Conservation (phyloP, 1,140 invertebrate species). For the Ips typographus region DNA sequence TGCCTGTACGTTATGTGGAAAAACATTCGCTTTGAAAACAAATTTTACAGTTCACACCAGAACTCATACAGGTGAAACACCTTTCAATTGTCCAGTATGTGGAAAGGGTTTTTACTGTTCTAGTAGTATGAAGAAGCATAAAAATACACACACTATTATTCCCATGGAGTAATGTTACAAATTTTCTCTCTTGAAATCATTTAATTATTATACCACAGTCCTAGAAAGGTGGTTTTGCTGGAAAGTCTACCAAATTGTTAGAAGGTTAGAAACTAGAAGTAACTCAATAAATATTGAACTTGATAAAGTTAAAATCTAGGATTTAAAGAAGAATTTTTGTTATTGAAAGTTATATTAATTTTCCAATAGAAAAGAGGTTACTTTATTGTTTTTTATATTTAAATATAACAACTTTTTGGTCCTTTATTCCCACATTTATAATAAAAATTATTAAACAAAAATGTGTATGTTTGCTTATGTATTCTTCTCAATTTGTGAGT, state of each 20-base stretch:
- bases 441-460: not conserved
- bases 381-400: no score
- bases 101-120: conserved; percentile 41
- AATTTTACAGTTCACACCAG: conserved; percentile 62
- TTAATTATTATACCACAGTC: no score
- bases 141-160: conserved; percentile 7
- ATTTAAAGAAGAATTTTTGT: no score
- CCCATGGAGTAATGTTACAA: not conserved
- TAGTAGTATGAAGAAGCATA: conserved; percentile 40
- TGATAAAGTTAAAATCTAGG: no score
- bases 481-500: not conserved
- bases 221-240: not conserved
- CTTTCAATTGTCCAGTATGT: conserved; percentile 45
- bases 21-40: conserved; percentile 38
- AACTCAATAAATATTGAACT: no score
- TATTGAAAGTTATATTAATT: no score
- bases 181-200: no score
- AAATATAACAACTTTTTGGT: no score
- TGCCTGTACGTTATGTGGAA: conserved; percentile 37
- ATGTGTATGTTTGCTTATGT: not conserved
- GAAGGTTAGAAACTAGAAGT: no score
- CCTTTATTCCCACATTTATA: no score
- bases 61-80: conserved; percentile 62
- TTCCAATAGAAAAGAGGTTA: no score
- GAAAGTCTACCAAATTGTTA: not conserved